Conservation (phyloP, 2,797 vertebrate genomes). For the Peromyscus attwateri region DNA sequence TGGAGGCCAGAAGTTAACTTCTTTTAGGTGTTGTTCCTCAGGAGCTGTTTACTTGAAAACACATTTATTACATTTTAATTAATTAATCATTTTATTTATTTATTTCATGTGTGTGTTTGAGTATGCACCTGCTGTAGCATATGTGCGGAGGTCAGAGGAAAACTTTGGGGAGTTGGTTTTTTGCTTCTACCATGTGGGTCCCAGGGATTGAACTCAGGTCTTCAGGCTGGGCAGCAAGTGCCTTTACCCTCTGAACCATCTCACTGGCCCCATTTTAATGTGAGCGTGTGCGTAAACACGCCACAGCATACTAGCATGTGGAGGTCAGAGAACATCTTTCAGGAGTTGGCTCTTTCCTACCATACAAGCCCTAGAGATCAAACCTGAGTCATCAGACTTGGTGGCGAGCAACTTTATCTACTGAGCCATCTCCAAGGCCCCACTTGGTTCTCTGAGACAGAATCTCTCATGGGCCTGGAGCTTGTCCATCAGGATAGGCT, state of each 20-base stretch:
- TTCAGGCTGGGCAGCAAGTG: not conserved
- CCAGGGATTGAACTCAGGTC: not conserved
- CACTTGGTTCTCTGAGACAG: not conserved
- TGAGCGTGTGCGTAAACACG: not conserved
- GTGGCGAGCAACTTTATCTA: not conserved
- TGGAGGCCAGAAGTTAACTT: not conserved
- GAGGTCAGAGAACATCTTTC: not conserved
- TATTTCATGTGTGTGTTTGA: not conserved
- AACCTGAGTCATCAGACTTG: not conserved
- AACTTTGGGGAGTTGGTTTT: not conserved
- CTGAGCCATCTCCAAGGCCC: not conserved
- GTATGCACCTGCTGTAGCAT: not conserved
- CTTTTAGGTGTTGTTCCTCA: not conserved
- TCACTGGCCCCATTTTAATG: not conserved
- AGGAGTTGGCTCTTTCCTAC: not conserved
- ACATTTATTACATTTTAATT: not conserved
- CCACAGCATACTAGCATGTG: too few relatives aligned
- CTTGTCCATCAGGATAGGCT: not conserved
- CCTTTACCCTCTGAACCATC: not conserved
- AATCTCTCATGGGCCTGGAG: not conserved
- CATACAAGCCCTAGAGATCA: not conserved
- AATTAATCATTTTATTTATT: not conserved
- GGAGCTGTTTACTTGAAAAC: not conserved
- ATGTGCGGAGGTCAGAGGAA: not conserved
- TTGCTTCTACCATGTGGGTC: not conserved